phyloP scores from a whole-genome alignment of 2,888 invertebrate genomes.

The Crocallis elinguaria region DNA sequence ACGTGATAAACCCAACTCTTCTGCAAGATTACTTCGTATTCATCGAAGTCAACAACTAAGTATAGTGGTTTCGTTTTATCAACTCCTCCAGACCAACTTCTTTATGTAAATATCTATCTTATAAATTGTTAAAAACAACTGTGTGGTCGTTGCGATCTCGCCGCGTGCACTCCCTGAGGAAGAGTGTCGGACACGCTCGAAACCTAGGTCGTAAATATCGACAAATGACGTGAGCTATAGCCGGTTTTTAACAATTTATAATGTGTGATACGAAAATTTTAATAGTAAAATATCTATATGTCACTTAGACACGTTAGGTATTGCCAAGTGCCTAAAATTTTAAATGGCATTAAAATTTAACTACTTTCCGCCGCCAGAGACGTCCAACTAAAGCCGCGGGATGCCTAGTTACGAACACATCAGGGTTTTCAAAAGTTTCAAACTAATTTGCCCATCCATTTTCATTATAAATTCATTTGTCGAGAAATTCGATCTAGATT shows the following conservation, averaged over 20 bases:
- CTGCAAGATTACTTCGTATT: too few relatives aligned
- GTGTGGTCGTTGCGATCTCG: too few relatives aligned
- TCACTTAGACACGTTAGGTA: constrained; percentile 1
- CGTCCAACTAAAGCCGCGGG: constrained; percentile 43
- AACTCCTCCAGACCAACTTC: neutral
- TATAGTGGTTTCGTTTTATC: neutral
- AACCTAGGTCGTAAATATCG: too few relatives aligned
- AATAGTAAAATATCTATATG: too few relatives aligned
- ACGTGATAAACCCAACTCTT: too few relatives aligned
- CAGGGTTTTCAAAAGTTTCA: constrained; percentile 47
- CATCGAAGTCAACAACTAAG: too few relatives aligned
- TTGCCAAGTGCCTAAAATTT: constrained; percentile 38
- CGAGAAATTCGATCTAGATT: constrained; percentile 29
- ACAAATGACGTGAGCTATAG: too few relatives aligned
- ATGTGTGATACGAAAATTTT: too few relatives aligned
- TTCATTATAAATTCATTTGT: constrained; percentile 47
- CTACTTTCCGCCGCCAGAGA: constrained; percentile 40
- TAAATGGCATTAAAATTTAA: constrained; percentile 46
- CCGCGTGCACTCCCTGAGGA: too few relatives aligned
- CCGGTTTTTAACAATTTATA: too few relatives aligned
- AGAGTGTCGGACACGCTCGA: too few relatives aligned
- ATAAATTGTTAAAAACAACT: too few relatives aligned
- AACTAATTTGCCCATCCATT: constrained; percentile 51
- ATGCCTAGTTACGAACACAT: constrained; percentile 46
- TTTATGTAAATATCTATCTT: neutral